Conservation (phyloP, 2,888 invertebrate genomes). For the Oligia latruncula region DNA sequence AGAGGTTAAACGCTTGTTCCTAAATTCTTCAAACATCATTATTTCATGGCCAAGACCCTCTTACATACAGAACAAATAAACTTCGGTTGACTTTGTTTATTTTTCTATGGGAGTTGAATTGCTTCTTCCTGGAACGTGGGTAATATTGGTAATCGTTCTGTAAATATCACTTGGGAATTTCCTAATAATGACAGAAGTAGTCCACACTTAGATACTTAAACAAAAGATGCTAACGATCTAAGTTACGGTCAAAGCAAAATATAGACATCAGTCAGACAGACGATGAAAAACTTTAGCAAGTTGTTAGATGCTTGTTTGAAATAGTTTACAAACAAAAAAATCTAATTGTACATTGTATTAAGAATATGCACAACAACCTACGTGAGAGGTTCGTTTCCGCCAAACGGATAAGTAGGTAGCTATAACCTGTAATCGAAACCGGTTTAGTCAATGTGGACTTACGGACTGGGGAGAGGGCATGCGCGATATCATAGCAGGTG, state of each 20-base stretch:
- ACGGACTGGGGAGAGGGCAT: constrained; percentile 86
- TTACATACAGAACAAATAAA: constrained; percentile 85
- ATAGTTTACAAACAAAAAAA: constrained; percentile 57
- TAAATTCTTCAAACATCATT: constrained; percentile 84
- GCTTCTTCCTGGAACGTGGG: constrained; percentile 84
- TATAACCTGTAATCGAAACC: constrained; percentile 90
- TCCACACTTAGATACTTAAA: constrained; percentile 35
- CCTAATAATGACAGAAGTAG: constrained; percentile 63
- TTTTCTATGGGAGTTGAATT: constrained; percentile 85
- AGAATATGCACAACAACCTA: constrained; percentile 80
- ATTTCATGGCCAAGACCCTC: constrained; percentile 80
- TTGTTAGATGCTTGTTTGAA: constrained; percentile 52
- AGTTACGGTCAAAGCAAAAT: constrained; percentile 36
- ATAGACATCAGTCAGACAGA: constrained; percentile 27
- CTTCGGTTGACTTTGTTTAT: constrained; percentile 85
- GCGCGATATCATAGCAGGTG: constrained; percentile 89
- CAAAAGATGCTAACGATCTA: constrained; percentile 21
- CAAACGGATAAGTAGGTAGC: constrained; percentile 88
- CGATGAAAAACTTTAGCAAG: constrained; percentile 28
- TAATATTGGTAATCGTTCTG: constrained; percentile 83
- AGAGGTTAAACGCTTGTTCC: constrained; percentile 73
- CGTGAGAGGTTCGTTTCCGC: constrained; percentile 87
- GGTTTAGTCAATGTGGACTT: constrained; percentile 88
- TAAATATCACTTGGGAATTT: constrained; percentile 76
- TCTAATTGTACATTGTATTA: constrained; percentile 66